Evolutionary conservation across 2,888 invertebrate genomes (phyloP), one percentile per base, ranked within the genome.

Genomic region (Chrysolina americana): DNA sequence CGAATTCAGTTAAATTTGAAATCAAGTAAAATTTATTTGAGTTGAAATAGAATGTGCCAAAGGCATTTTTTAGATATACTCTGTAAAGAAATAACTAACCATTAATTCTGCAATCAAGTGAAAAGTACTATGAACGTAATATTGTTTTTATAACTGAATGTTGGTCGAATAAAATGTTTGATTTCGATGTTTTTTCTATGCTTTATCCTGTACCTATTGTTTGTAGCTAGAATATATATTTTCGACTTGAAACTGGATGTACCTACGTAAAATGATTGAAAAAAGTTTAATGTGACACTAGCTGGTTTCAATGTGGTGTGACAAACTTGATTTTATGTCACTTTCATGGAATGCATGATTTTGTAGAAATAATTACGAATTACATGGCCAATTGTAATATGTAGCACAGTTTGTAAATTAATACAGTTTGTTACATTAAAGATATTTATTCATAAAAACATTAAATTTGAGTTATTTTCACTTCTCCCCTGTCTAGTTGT

Each of bases 261-360:
- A 76, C 76, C 69, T 78, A 79, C 76, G 64, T 66, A 48, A 70
- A 41, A 63, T 62, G 36, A 73, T 69, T 17, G 21, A 68, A 53
- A 68, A 70, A 68, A 59, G 68, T 70, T 65, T 17, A 66, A 50
- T 66, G 50, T 66, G 50, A 19, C 50, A 66, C 66, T 77, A 79
- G 79, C 76, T 80, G 78, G 75, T 81, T 81, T 79, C 78, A 73
- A 76, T 81, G 80, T 81, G 78, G 80, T 79, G 81, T 81, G 80
- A 79, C 73, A 78, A 80, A 71, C 70, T 68, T 78, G 13, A 44
- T 65, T 80, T 77, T 75, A 78, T 80, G 79, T 80, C 81, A 80
- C 76, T 81, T 81, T 78, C 66, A 68, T 79, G 77, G 80, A 77
- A 80, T 81, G 81, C 80, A 80, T 80, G 80, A 68, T 78, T 81